Evolutionary conservation across 2,888 invertebrate species (phyloP), one percentile per base, ranked within the genome.

Genomic region (Drosophila affinis): DNA sequence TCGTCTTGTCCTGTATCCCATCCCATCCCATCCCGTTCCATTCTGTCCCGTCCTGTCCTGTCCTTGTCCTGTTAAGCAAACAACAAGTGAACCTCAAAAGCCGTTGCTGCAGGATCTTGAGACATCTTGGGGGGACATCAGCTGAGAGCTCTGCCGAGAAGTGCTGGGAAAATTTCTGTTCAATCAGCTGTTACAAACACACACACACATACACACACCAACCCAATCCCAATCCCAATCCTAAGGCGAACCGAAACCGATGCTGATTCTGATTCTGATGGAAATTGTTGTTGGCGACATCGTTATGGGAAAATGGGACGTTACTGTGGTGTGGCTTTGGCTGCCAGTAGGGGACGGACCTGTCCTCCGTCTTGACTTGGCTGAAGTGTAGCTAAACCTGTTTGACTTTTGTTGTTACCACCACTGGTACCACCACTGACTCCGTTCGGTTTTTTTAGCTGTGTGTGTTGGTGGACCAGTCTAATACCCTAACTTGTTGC

Each of bases 381-480:
- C 39, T 77, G 70, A 56, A 76, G 79, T 80, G 75, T 79, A 83
- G 81, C 72, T 81, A 87, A 86, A 86, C 85, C 85, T 81, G 85
- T 88, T 83, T 87, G 85, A 87, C 88, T 88, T 79, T 87, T 78
- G 74, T 87, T 83, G 71, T 77, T 67, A 61, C n/a, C n/a, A n/a
- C 59, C 21, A 21, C 21, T 21, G 21, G 61, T 46, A 55, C 55
- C 21, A 27, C 45, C 67, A 69, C 75, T 74, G 75, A 6, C 14
- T 56, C 14, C 44, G 24, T 52, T 62, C 47, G 57, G 65, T 57
- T 68, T 61, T 61, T 58, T 62, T 71, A 53, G 62, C 65, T 64
- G 56, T 70, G 58, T 60, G 69, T 51, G 59, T 49, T 67, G 73
- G 54, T 44, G 69, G 47, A 68, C 59, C 46, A 48, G 32, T 44